Evolutionary conservation across 2,113 vertebrate species (phyloP), one percentile per base, ranked within the genome.

Genomic region (Nestor notabilis): DNA sequence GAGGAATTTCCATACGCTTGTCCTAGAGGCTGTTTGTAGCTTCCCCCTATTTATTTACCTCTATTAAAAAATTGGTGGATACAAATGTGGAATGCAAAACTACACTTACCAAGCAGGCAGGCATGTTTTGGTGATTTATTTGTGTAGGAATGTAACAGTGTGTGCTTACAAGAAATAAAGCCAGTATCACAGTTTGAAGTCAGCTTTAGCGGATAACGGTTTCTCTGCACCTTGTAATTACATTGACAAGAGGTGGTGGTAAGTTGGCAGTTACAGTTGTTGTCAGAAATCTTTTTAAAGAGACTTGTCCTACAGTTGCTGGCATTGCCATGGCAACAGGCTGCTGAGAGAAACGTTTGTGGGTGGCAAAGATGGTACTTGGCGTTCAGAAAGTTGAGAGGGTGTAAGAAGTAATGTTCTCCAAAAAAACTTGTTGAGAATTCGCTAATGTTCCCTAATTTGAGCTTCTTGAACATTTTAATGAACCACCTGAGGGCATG

Each of bases 191-290:
- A 43, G 77, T 87, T 81, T 61, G 70, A 85, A 65, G 63, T 60
- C 60, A 89, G 86, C 65, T 68, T 85, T 89, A 56, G 58, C 56
- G 66, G 44, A 61, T 76, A 87, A 76, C 0, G 2, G 44, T 65
- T 81, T 66, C 76, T 91, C 56, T 89, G 77, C 76, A 78, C 35
- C 89, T 92, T 72, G 65, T 82, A 87, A 92, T 96, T 95, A 83
- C 56, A 53, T 24, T 96, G 95, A 92, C 69, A 84, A 91, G 95
- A 92, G 69, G 65, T 89, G 66, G 74, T 84, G 89, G 61, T 93
- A 84, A 87, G 70, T 91, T 93, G 91, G 91, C 69, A 64, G 69
- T 82, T 92, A 71, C 68, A 87, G 93, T 82, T 90, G 93, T 94
- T 82, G 80, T 91, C 76, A 92, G 86, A 61, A 92, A 37, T 87